A percentile compares a stretch with the other conserved stretches of the same genome.
Evolutionary conservation across 2,113 vertebrate genomes (phyloP).

Genomic region (Pholis gunnellus): DNA sequence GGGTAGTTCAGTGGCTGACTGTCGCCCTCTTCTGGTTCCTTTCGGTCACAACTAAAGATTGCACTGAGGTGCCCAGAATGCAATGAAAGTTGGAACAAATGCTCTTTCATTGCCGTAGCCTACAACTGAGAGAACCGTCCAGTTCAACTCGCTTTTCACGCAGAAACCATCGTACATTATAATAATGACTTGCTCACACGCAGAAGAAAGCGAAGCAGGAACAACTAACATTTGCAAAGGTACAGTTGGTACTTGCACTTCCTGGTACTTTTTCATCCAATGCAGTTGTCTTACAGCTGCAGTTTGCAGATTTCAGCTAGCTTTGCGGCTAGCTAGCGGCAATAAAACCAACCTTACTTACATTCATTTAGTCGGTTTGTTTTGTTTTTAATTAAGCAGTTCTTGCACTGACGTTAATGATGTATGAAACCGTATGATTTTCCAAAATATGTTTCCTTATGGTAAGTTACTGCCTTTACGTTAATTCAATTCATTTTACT

Average conservation of each 20-base stretch:
- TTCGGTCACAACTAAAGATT: not conserved
- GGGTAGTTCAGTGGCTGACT: conserved; percentile 14
- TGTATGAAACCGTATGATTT: not conserved
- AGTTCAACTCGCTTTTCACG: not conserved
- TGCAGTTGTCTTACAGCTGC: not conserved
- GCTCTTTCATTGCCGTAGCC: not conserved
- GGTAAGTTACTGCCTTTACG: not conserved
- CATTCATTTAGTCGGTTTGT: not conserved
- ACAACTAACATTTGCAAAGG: not conserved
- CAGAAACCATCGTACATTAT: not conserved
- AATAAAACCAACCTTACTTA: not conserved
- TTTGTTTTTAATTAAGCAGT: not conserved
- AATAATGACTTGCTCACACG: not conserved
- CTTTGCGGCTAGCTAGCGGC: not conserved
- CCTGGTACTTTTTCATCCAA: not conserved
- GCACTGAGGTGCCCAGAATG: not conserved
- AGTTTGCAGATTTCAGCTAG: not conserved
- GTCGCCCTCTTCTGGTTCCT: conserved; percentile 57
- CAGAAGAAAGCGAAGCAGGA: not conserved
- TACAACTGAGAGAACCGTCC: not conserved
- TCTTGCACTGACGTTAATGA: not conserved
- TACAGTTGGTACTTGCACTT: conserved; percentile 4
- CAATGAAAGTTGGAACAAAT: not conserved
- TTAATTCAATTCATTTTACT: not conserved
- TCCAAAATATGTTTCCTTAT: not conserved